Base-by-base conservation (phyloP, 2,797 vertebrate genomes). In the Silurus aristotelis region DNA sequence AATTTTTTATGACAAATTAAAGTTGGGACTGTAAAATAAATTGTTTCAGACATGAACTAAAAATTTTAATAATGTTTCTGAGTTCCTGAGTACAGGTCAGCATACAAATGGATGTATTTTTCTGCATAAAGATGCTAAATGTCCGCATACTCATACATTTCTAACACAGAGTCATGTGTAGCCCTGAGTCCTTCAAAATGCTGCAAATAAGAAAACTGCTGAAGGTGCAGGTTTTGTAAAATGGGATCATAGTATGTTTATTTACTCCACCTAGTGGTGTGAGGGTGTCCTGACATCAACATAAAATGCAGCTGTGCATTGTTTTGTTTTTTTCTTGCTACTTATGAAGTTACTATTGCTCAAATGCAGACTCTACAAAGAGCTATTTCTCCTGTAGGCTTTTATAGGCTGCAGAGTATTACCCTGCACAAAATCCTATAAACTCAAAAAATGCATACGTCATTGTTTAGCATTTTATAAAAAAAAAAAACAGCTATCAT, bases 221-320 rank as follows among this genome's bases (percentile, higher is more conserved):
- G 27, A 61, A 38, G 10, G 27, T 13, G 25, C 55, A 31, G 17
- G 17, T 5, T 76, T 76, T 75, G 27, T 17, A 13, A 60, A 77
- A 60, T 2, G 20, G 10, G 22, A 60, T 60, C 55, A n/a, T 43
- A 83, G 19, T 19, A 43, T 75, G 87, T 5, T 4, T 76, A 38
- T 87, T 77, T 56, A 75, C 90, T 7, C 92, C 92, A 87, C 84
- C 92, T 92, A 90, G 90, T 91, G 92, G 89, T 83, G 13, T 55
- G 2, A 66, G 61, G 7, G 38, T 70, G 10, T 17, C 55, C 3
- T 19, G 58, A 85, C 9, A 68, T 25, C 22, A 27, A 63, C 48
- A 52, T 64, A 79, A 5, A 63, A 43, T 46, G 58, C 2, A 78
- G 27, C 10, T 63, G 20, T 79, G 5, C 25, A 77, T 77, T 72